Conservation (phyloP, 1,140 invertebrate genomes). For the Penaeus chinensis region DNA sequence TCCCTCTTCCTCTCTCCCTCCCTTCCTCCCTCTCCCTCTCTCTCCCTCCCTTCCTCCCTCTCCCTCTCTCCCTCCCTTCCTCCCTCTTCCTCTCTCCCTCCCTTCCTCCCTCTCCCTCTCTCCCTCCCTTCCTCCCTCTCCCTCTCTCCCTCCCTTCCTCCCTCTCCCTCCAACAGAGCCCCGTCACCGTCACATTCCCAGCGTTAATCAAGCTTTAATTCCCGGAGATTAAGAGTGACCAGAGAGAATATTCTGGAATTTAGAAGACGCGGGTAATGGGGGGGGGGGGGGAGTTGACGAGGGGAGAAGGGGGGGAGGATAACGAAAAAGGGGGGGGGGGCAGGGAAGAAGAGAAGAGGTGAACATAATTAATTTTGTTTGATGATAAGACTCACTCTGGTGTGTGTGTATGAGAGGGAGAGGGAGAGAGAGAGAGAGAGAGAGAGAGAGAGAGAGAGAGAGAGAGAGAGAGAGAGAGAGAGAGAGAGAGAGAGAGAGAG, state of each 20-base stretch:
- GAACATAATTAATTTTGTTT: too few relatives aligned
- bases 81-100: background rate
- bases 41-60: background rate
- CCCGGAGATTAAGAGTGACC: too few relatives aligned
- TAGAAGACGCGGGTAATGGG: too few relatives aligned
- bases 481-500: too few relatives aligned
- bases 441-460: too few relatives aligned
- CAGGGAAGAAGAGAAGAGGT: background rate
- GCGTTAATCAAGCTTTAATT: too few relatives aligned
- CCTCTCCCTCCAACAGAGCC: background rate
- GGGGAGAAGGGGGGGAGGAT: background rate
- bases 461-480: too few relatives aligned
- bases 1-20: too few relatives aligned
- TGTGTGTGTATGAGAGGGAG: too few relatives aligned
- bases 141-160: background rate
- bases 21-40: background rate
- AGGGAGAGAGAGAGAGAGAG: too few relatives aligned
- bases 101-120: background rate
- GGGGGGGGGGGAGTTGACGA: background rate
- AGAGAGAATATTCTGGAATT: too few relatives aligned
- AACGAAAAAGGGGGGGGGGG: background rate
- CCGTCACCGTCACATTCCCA: background rate
- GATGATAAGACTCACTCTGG: too few relatives aligned
- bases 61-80: background rate
- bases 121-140: background rate